Evolutionary conservation across 2,888 invertebrate species (phyloP), one percentile per base, ranked within the genome.

Genomic region (Standfussiana lucernea): DNA sequence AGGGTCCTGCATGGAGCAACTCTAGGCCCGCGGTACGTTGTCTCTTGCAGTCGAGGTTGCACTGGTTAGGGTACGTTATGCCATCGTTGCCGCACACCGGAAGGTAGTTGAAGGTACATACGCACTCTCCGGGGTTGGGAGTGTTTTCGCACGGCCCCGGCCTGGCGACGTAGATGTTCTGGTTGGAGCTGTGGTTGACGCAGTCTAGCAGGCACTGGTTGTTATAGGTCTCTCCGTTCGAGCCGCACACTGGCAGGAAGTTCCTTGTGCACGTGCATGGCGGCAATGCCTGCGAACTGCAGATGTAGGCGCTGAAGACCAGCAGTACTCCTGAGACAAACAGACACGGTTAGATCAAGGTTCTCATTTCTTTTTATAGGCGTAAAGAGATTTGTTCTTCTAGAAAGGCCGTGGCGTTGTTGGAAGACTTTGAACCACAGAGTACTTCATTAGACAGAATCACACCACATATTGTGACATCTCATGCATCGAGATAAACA

Each of bases 161-260:
- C 1, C 21, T 83, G 2, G 61, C 82, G 3, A 62, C 65, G 28
- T 74, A 80, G 15, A 90, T 62, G 10, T 88, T 80, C 1, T 66
- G 32, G 1, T 79, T 74, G 18, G 53, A 59, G 0, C 67, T 83
- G 79, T n/a, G 1, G 10, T 69, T 79, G 42, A 75, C 97, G 82
- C 97, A 97, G 84, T 97, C 94, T 72, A 98, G 94, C 80, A 97
- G 96, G 92, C 98, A 98, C 88, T 87, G 77, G 94, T 97, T 98
- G 88, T 94, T 95, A 94, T 98, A 98, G 0, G 98, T 98, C 72
- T 97, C 94, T 1, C 98, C 98, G 93, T 98, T 98, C 64, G 98
- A 97, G 56, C 98, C 98, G 93, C 98, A 98, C 13, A 98, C 97
- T 11, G 97, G 97, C 1, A 92, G 42, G 72, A 88, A 80, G 84